A percentile compares a stretch with the other conserved stretches of the same genome.
Conservation (phyloP, 2,113 vertebrate species). For the Rallus limicola region DNA sequence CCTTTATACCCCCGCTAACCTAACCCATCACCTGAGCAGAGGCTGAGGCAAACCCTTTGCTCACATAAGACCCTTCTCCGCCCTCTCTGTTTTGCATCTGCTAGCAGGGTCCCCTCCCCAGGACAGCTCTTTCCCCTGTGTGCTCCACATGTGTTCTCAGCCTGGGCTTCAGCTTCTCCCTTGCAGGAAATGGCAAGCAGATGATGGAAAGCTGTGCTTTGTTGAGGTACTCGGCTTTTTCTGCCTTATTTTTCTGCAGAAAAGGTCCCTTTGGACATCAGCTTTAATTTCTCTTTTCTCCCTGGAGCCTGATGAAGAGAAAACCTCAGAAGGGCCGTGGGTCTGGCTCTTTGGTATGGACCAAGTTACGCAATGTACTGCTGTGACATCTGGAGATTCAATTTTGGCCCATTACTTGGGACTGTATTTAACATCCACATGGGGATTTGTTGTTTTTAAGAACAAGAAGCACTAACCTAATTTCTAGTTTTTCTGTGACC, state of each 20-base stretch:
- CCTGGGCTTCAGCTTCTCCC: neutral
- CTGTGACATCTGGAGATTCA: neutral
- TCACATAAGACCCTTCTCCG: rapidly evolving
- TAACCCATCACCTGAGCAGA: neutral
- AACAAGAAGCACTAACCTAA: neutral
- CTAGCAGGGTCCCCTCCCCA: neutral
- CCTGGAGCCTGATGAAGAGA: neutral
- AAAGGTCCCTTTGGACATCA: neutral
- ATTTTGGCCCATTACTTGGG: conserved; percentile 5
- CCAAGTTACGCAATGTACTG: neutral
- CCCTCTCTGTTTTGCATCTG: neutral
- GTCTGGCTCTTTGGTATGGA: neutral
- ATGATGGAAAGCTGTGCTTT: neutral
- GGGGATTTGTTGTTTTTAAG: conserved; percentile 6
- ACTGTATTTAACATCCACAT: neutral
- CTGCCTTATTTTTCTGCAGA: neutral
- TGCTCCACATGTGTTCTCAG: neutral
- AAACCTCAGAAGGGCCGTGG: neutral
- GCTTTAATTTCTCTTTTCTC: neutral
- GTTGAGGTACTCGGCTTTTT: neutral
- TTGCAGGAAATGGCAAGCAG: neutral
- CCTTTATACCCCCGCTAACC: neutral
- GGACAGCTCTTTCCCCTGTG: neutral
- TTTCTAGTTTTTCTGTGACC: neutral
- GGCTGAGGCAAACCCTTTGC: neutral